Base-by-base conservation (phyloP, 2,888 invertebrate species). In the Lasioglossum pauxillum region DNA sequence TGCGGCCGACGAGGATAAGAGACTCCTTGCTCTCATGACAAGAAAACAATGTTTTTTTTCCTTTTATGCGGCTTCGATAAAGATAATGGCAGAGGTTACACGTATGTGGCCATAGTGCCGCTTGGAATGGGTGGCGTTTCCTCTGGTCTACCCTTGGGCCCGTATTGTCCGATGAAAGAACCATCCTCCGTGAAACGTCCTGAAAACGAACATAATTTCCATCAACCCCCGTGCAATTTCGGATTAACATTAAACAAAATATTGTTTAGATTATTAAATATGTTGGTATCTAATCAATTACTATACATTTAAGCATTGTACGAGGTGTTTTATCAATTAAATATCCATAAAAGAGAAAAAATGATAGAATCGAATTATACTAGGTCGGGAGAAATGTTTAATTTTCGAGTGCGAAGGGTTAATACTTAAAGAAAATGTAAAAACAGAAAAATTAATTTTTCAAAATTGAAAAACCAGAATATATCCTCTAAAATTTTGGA, bases 121-220 rank as follows among this genome's bases (percentile, higher is more conserved):
- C 96, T 96, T 90, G 95, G 95, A 92, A 95, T 94, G 88, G 95
- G 94, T 89, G 96, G 95, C 92, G 95, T 95, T 90, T 95, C 95
- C 88, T 95, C 95, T 91, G 96, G 95, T 93, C 96, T 95, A 92
- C 94, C 94, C 93, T 96, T 96, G 46, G 98, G 98, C 94, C 99
- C 99, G 96, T 99, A 99, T 96, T 99, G 99, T 75, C 99, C 99
- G 95, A 99, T 99, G 96, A 99, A 99, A 88, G 99, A 99, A 75
- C 99, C 99, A 96, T 99, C 99, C 96, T 99, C 99, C 90, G 99
- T 99, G 96, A 99, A 99, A 92, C 98, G 98, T 95, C 97, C 98
- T 98, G 96, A 2, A 84, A 89, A 69, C 82, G 31, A 72, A 44
- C 27, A 35, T 16, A n/a, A 84, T 76, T 31, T 27, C 14, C 35